These are phyloP conservation scores for Pyrocephalus nanus DNA, from an alignment of 2,797 vertebrate genomes.

Conservation along the genomic window DNA sequence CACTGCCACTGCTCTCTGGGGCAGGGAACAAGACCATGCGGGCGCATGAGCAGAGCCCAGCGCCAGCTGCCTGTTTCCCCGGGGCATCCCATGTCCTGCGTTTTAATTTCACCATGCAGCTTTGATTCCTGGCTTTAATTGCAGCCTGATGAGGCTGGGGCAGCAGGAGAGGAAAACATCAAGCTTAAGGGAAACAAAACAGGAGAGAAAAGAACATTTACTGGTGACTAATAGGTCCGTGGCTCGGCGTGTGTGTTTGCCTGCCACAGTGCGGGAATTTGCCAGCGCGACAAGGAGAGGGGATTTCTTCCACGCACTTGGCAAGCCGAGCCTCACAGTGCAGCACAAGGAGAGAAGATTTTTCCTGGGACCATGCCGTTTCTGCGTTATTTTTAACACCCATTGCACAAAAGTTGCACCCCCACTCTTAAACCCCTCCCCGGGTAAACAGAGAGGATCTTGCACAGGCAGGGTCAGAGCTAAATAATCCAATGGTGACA, in stretches of 20 bases:
- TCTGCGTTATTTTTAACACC: not conserved
- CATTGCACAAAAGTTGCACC: not conserved
- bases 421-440: not conserved
- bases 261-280: not conserved
- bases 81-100: not conserved
- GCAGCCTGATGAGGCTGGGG: constrained; percentile 39
- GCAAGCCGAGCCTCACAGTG: fast-evolving
- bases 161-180: constrained; percentile 51
- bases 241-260: constrained; percentile 5
- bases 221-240: constrained; percentile 13
- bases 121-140: constrained; percentile 53
- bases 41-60: not conserved
- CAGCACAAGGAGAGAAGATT: not conserved
- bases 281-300: not conserved
- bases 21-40: not conserved
- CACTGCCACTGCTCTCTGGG: fast-evolving
- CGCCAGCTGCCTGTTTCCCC: not conserved
- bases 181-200: constrained; percentile 23
- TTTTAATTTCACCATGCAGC: not conserved
- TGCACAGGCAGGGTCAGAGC: not conserved
- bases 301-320: constrained; percentile 33
- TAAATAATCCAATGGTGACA: not conserved
- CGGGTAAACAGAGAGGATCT: not conserved
- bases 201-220: constrained; percentile 50
- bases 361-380: not conserved